These are phyloP conservation scores for Pelagia noctiluca DNA, from an alignment of 30 jellyfish, hydroid and myxozoan genomes.

Conservation along the genomic window DNA sequence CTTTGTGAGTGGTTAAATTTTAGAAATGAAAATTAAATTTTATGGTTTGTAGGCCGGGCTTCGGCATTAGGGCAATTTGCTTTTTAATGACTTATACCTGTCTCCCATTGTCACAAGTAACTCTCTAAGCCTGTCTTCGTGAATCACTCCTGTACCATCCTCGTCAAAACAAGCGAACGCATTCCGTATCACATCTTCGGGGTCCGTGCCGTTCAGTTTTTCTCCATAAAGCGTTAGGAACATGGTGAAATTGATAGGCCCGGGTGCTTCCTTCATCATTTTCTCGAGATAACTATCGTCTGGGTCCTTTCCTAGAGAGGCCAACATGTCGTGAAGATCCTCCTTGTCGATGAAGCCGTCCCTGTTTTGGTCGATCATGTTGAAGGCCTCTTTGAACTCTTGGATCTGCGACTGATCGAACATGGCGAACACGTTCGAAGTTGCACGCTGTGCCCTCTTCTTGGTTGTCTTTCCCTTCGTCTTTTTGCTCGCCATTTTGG, in stretches of 20 bases:
- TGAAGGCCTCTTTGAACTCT: constrained; percentile 99
- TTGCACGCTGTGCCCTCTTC: constrained; percentile 99
- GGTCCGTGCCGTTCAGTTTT: constrained; percentile 98
- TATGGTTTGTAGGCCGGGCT: too few species aligned
- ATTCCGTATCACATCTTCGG: constrained; percentile 98
- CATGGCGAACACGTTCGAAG: constrained; percentile 99
- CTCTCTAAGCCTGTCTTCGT: constrained; percentile 94
- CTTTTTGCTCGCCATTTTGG: constrained; percentile 90
- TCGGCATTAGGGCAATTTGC: too few species aligned
- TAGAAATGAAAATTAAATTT: too few species aligned
- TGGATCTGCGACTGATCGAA: constrained; percentile 99
- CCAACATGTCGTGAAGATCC: constrained; percentile 98
- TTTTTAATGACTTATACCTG: constrained; percentile 76
- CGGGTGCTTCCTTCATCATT: constrained; percentile 99
- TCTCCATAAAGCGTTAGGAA: constrained; percentile 98
- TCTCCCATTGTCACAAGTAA: constrained; percentile 99
- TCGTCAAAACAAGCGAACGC: constrained; percentile 99
- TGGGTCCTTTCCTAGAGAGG: constrained; percentile 98
- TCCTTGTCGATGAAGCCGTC: constrained; percentile 99
- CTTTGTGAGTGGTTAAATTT: too few species aligned
- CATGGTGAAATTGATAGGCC: constrained; percentile 99
- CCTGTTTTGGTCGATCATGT: constrained; percentile 99
- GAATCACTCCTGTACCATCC: constrained; percentile 89
- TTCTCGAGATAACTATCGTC: constrained; percentile 91
- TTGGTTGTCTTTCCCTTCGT: constrained; percentile 84